Evolutionary conservation across 2,113 vertebrate genomes (phyloP).

Genomic region (Circaetus cinerascens): DNA sequence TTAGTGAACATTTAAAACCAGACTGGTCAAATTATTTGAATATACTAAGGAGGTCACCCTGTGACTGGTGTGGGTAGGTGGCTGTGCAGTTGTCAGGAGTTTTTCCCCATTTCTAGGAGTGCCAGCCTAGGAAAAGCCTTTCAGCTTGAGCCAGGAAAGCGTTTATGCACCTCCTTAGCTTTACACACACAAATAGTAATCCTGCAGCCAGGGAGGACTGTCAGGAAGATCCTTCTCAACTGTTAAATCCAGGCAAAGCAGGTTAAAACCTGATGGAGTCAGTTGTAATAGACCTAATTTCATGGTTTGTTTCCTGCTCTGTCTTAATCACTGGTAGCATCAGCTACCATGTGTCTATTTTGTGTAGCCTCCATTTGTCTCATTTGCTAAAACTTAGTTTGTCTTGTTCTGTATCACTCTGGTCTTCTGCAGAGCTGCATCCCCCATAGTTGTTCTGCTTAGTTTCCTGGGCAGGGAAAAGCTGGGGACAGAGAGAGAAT

Average conservation of each 20-base stretch:
- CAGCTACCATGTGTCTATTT: not conserved
- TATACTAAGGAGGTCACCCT: not conserved
- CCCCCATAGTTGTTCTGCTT: not conserved
- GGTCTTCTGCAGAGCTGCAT: not conserved
- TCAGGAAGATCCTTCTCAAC: not conserved
- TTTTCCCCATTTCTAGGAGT: not conserved
- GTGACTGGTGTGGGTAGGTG: not conserved
- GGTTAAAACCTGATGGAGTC: not conserved
- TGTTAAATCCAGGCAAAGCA: not conserved
- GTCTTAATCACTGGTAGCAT: not conserved
- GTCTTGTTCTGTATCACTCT: not conserved
- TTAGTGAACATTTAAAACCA: not conserved
- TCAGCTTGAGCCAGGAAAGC: not conserved
- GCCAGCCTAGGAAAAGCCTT: not conserved
- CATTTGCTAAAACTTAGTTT: not conserved
- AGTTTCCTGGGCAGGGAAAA: not conserved
- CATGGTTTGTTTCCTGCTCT: not conserved
- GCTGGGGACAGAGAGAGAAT: not conserved
- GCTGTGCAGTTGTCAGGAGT: not conserved
- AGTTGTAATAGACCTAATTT: not conserved
- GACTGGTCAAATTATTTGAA: not conserved
- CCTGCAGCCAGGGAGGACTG: not conserved
- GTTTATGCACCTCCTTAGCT: not conserved
- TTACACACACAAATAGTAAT: not conserved
- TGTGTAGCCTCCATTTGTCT: not conserved